These are phyloP conservation scores for Hyppa rectilinea DNA, from an alignment of 2,888 invertebrate species.

Conservation along the genomic window DNA sequence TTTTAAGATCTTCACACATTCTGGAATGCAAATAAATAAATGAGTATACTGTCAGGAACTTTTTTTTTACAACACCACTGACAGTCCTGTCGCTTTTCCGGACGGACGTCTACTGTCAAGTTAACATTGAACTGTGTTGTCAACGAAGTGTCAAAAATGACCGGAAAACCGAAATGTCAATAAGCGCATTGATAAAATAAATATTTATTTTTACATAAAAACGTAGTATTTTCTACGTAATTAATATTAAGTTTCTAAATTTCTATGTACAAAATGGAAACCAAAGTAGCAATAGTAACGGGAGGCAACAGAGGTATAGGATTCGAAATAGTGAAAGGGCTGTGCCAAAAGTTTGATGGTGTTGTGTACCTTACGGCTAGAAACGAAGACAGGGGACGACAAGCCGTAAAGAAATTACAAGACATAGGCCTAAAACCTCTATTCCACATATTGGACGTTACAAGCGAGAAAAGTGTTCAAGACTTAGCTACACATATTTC, in stretches of 20 bases:
- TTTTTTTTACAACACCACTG: not conserved
- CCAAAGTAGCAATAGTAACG: conserved; percentile 89
- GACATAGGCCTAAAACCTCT: conserved; percentile 90
- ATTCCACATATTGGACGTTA: conserved; percentile 94
- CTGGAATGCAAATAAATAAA: no score
- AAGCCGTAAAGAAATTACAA: conserved; percentile 91
- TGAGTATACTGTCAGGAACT: no score
- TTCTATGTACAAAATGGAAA: conserved; percentile 87
- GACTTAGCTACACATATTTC: conserved; percentile 91
- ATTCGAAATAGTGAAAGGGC: conserved; percentile 88
- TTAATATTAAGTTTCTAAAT: conserved; percentile 75
- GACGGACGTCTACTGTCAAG: conserved; percentile 14
- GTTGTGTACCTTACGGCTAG: conserved; percentile 94
- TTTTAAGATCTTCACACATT: no score
- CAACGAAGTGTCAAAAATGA: conserved; percentile 67
- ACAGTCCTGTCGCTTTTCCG: not conserved
- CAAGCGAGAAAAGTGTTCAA: conserved; percentile 91
- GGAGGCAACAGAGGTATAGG: conserved; percentile 88
- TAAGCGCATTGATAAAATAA: conserved; percentile 68
- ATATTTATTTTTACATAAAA: conserved; percentile 78
- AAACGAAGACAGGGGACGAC: conserved; percentile 91
- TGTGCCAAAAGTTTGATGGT: conserved; percentile 93
- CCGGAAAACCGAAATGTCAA: conserved; percentile 71
- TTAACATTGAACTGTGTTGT: conserved; percentile 1
- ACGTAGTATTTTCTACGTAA: conserved; percentile 78